Conservation (phyloP, 37 sponge, comb jelly and placozoan species). For the Mnemiopsis leidyi region DNA sequence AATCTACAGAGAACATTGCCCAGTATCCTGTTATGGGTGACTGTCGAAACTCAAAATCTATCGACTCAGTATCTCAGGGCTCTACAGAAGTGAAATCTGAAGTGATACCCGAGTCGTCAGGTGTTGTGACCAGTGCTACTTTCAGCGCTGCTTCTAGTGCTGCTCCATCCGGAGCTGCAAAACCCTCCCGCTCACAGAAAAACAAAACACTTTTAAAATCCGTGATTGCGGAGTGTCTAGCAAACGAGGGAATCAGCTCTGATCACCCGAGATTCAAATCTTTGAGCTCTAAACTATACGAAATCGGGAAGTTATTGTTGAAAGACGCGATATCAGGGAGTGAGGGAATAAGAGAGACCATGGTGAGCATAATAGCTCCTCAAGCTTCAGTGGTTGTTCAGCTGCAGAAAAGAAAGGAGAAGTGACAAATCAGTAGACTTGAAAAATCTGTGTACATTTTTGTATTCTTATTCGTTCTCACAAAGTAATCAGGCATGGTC, state of each 20-base stretch:
- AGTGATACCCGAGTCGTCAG: neutral
- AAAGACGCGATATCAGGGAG: neutral
- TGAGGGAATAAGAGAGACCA: conserved; percentile 41
- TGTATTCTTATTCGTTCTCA: no score
- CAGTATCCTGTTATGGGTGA: neutral
- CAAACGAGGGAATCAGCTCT: neutral
- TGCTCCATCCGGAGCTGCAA: neutral
- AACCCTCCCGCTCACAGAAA: conserved; percentile 59
- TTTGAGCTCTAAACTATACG: conserved; percentile 25
- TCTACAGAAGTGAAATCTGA: neutral
- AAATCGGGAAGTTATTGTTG: conserved; percentile 7
- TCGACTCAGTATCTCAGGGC: neutral
- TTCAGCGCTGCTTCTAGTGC: neutral
- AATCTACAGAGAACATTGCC: conserved; percentile 40
- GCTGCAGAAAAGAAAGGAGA: neutral
- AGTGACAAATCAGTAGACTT: no score
- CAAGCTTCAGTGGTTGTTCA: neutral
- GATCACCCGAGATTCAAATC: conserved; percentile 49
- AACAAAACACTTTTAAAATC: conserved; percentile 43
- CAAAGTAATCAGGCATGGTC: no score
- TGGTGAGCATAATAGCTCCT: neutral
- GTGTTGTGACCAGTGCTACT: neutral
- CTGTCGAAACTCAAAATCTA: neutral
- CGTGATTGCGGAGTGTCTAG: conserved; percentile 28
- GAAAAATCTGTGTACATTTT: no score